Conservation (phyloP, 1,140 invertebrate genomes). For the Drosophila lini region DNA sequence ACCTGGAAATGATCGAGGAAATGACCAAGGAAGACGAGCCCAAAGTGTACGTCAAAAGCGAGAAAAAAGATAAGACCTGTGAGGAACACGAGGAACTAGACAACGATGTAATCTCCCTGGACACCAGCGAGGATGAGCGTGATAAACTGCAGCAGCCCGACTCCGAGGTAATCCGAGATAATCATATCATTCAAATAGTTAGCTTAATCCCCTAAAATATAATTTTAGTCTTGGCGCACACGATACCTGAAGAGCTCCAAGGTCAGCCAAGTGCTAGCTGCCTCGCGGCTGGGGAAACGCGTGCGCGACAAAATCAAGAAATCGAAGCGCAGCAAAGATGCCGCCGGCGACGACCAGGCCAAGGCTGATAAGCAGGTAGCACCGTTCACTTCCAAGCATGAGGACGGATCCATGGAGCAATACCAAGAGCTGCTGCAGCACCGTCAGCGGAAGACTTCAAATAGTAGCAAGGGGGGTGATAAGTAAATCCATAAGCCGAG, state of each 20-base stretch:
- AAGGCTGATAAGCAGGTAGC: constrained; percentile 24
- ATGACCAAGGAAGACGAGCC: constrained; percentile 61
- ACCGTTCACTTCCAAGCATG: constrained; percentile 70
- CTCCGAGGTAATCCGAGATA: constrained; percentile 51
- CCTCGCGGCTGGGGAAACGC: constrained; percentile 86
- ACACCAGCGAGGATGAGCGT: constrained; percentile 78
- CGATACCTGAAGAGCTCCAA: constrained; percentile 85
- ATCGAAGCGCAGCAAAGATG: constrained; percentile 82
- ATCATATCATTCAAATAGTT: not conserved
- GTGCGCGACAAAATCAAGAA: constrained; percentile 87
- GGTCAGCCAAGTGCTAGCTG: constrained; percentile 86
- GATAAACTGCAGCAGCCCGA: constrained; percentile 52
- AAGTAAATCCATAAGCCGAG: constrained; percentile 34
- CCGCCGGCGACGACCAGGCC: constrained; percentile 27
- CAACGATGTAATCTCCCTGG: constrained; percentile 76
- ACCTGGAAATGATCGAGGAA: constrained; percentile 77
- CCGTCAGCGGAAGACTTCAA: constrained; percentile 72
- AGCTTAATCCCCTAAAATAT: not conserved
- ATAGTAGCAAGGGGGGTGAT: constrained; percentile 59
- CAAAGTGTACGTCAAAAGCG: constrained; percentile 16
- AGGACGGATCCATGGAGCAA: constrained; percentile 82
- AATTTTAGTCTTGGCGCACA: constrained; percentile 74
- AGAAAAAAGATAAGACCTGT: constrained; percentile 22
- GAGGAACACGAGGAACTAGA: constrained; percentile 58
- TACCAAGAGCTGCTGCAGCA: constrained; percentile 78